These are phyloP conservation scores for Stigmatopora nigra DNA, from an alignment of 2,113 vertebrate genomes.

Conservation along the genomic window DNA sequence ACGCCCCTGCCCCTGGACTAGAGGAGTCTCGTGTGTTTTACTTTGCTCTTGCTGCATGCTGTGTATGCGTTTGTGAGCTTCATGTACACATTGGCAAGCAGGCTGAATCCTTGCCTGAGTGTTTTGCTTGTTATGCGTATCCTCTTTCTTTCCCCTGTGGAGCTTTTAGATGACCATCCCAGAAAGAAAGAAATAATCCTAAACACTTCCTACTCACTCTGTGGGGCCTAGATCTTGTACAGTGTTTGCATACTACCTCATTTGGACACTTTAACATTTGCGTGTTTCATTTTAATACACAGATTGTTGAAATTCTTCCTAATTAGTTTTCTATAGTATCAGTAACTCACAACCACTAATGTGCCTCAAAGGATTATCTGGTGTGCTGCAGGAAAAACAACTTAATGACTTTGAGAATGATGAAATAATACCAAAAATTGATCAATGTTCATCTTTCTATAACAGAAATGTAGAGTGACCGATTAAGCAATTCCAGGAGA, in stretches of 20 bases:
- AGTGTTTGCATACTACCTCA: not conserved
- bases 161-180: not conserved
- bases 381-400: not conserved
- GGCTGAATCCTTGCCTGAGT: constrained; percentile 9
- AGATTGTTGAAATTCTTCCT: too few species aligned
- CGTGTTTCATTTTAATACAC: not conserved
- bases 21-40: constrained; percentile 65
- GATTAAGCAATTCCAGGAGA: too few species aligned
- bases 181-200: not conserved
- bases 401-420: too few species aligned
- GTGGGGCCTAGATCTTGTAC: not conserved
- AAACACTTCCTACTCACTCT: not conserved
- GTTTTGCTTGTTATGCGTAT: not conserved
- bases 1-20: constrained; percentile 72
- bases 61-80: constrained; percentile 5
- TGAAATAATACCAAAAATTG: too few species aligned
- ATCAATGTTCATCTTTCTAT: too few species aligned
- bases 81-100: constrained; percentile 8
- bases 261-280: not conserved
- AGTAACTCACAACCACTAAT: not conserved
- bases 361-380: not conserved
- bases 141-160: not conserved
- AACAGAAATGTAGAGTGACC: too few species aligned
- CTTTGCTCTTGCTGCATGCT: constrained; percentile 10
- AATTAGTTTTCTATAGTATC: not conserved